phyloP scores from a whole-genome alignment of 2,113 vertebrate genomes.

The Tachuris rubrigastra region DNA sequence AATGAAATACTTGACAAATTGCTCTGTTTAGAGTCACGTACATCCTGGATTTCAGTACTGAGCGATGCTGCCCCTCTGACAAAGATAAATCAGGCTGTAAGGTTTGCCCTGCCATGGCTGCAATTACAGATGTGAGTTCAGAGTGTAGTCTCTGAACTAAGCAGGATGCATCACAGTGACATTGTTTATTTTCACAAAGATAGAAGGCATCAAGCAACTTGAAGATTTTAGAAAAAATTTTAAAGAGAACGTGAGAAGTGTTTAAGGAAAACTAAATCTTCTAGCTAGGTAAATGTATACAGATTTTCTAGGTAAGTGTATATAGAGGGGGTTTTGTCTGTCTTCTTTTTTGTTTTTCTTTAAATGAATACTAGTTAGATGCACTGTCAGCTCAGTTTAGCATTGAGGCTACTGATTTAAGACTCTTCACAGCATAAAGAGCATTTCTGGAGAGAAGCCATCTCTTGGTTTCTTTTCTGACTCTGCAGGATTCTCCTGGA shows the following conservation, averaged over 20 bases:
- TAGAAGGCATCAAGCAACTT: not conserved
- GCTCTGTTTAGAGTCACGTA: constrained; percentile 55
- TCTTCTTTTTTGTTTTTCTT: not conserved
- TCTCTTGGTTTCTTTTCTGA: not conserved
- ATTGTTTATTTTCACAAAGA: constrained; percentile 23
- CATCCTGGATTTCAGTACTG: constrained; percentile 55
- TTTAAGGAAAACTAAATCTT: not conserved
- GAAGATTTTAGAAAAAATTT: not conserved
- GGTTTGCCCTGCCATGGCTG: constrained; percentile 19
- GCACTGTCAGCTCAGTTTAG: not conserved
- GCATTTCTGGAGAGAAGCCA: not conserved
- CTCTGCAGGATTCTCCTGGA: not conserved
- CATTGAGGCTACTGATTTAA: not conserved
- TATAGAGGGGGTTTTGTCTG: not conserved
- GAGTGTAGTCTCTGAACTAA: not conserved
- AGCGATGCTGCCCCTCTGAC: constrained; percentile 47
- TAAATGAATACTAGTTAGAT: not conserved
- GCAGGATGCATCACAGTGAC: not conserved
- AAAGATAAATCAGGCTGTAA: constrained; percentile 62
- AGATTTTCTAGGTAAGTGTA: not conserved
- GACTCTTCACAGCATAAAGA: not conserved
- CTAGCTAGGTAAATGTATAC: not conserved
- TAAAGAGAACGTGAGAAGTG: not conserved
- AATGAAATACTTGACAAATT: constrained; percentile 72
- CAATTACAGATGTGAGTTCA: constrained; percentile 15